These are phyloP conservation scores for Heterochromis multidens DNA, from an alignment of 2,113 vertebrate genomes.

Conservation along the genomic window DNA sequence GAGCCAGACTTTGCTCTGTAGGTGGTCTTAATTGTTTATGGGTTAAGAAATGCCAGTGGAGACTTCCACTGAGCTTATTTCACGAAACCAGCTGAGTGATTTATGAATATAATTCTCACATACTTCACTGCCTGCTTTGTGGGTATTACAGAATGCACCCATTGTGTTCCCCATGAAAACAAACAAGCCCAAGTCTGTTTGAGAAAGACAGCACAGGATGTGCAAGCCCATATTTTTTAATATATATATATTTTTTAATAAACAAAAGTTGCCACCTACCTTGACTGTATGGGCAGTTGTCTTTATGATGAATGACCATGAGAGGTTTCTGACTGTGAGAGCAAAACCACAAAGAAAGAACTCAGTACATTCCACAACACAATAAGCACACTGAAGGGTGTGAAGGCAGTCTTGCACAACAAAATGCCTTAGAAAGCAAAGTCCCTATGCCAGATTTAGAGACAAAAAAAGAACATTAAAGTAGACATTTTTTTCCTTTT, in stretches of 20 bases:
- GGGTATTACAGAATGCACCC: constrained; percentile 15
- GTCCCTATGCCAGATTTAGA: neutral
- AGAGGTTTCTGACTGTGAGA: constrained; percentile 82
- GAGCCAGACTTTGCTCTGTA: neutral
- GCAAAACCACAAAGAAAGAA: constrained; percentile 19
- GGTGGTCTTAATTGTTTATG: neutral
- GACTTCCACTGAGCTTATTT: neutral
- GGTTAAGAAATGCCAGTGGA: neutral
- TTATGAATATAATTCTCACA: neutral
- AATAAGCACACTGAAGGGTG: constrained; percentile 14
- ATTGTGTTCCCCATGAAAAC: neutral
- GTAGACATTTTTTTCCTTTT: neutral
- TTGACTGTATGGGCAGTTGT: constrained; percentile 83
- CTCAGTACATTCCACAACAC: constrained; percentile 23
- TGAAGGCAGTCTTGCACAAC: neutral
- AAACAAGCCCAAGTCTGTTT: neutral
- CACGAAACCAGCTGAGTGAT: constrained; percentile 18
- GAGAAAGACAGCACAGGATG: neutral
- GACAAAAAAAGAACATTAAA: neutral
- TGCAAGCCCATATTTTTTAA: neutral
- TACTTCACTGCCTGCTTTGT: neutral
- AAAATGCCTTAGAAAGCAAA: neutral
- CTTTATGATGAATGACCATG: constrained; percentile 86
- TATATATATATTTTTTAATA: neutral
- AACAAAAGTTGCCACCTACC: constrained; percentile 67